Percentiles rank a stretch among this genome's conserved stretches.
Evolutionary conservation across 37 sponge, comb jelly and placozoan genomes (phyloP).

Genomic region (Diacarnus erythraeanus): DNA sequence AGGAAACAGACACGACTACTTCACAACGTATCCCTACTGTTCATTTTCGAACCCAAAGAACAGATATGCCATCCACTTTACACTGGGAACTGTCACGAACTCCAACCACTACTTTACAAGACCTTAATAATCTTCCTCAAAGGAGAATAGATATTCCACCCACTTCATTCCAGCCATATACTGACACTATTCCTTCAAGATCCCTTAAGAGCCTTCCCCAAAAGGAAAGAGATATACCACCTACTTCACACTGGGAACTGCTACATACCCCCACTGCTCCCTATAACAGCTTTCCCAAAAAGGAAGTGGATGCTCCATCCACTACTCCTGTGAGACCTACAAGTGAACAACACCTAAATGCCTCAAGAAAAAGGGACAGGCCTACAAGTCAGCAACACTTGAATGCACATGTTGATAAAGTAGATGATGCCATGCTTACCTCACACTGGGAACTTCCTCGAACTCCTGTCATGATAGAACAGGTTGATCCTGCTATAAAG

Average conservation of each 20-base stretch:
- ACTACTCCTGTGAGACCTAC: not conserved
- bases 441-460: conserved; percentile 35
- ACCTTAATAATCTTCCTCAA: not conserved
- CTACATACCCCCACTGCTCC: not conserved
- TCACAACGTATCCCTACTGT: too few relatives aligned
- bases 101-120: not conserved
- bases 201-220: not conserved
- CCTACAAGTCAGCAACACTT: not conserved
- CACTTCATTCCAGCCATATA: not conserved
- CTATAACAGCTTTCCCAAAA: not conserved
- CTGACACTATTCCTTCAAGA: not conserved
- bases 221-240: not conserved
- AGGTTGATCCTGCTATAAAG: too few relatives aligned
- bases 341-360: not conserved
- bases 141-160: too few relatives aligned
- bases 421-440: not conserved
- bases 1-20: too few relatives aligned
- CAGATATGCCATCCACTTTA: not conserved
- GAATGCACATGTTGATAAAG: not conserved
- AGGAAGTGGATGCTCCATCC: not conserved
- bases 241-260: not conserved
- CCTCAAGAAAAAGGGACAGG: not conserved
- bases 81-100: not conserved
- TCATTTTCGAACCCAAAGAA: too few relatives aligned
- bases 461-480: not conserved